Evolutionary conservation across 2,113 vertebrate genomes (phyloP).

Genomic region (Planiliza haematocheilus): DNA sequence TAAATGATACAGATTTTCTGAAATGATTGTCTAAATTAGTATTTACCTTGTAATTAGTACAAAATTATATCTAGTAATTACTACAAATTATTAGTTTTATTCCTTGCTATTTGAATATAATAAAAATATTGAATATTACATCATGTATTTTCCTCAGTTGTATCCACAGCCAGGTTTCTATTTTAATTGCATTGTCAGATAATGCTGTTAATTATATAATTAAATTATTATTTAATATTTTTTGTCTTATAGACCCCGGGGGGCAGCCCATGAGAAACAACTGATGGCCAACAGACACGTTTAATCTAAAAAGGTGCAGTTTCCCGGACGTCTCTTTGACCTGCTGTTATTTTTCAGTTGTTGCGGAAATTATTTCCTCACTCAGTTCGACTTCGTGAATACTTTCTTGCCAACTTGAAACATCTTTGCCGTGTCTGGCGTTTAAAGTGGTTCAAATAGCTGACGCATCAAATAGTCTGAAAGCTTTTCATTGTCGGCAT

Average conservation of each 20-base stretch:
- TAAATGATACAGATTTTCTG: not conserved
- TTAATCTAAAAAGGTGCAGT: constrained; percentile 10
- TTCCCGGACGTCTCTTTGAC: not conserved
- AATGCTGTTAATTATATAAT: no score
- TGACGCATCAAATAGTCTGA: not conserved
- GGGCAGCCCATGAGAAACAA: constrained; percentile 36
- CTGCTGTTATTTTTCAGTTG: not conserved
- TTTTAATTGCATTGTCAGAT: no score
- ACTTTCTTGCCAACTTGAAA: not conserved
- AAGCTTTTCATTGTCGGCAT: not conserved
- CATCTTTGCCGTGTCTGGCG: not conserved
- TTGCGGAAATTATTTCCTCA: not conserved
- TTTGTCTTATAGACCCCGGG: constrained; percentile 51
- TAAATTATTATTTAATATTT: not conserved
- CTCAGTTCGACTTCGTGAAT: not conserved
- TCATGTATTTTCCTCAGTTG: no score
- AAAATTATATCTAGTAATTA: no score
- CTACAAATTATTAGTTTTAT: no score
- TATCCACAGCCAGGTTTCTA: no score
- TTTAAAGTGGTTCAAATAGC: constrained; percentile 2
- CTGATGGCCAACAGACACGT: constrained; percentile 25
- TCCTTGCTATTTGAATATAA: no score
- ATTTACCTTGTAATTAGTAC: no score
- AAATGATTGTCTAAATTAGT: not conserved
- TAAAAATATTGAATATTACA: no score